Base-by-base conservation (phyloP, 2,888 invertebrate species). In the Coelopa pilipes region DNA sequence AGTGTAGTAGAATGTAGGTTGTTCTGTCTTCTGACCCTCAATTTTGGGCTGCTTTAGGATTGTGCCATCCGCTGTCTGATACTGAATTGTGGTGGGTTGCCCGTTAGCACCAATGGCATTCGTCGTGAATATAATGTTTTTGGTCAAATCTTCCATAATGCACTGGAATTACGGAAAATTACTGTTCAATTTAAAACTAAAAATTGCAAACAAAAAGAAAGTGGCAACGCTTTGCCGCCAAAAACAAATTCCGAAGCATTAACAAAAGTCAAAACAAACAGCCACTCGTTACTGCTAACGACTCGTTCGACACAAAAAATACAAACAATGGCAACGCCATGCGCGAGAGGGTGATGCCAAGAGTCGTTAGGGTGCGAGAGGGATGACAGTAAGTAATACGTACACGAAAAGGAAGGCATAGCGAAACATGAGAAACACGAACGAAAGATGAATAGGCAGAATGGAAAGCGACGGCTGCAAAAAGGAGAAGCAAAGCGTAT, bases 1-100 rank as follows among this genome's bases (percentile, higher is more conserved):
- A 72, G 85, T 91, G 81, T 93, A 93, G 82, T 93, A 93, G 86
- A 93, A 93, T 78, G 92, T 92, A 57, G 92, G 92, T 71, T 92
- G 92, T 55, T 89, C 88, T 21, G 82, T 77, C 82, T 90, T 90
- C 77, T 89, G 88, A 77, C 88, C 89, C 86, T 91, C 91, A 79
- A 90, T 90, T 84, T 91, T 91, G 68, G 89, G 90, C 83, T 90
- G 90, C 82, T 91, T 91, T 72, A 91, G 89, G 74, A 89, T 90
- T 81, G 91, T 91, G 70, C 90, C 90, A 82, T 92, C 92, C 77
- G 89, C 88, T 77, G 92, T 92, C 84, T 92, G 92, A 84, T 92
- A 92, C 84, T 92, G 92, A 77, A 92, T 90, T 79, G 91, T 90
- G 79, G 91, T 90, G 81, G 91, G 91, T 74, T 90, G 88, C 79